These are phyloP conservation scores for Capreolus pygargus DNA, from an alignment of 2,113 vertebrate species.

Conservation along the genomic window DNA sequence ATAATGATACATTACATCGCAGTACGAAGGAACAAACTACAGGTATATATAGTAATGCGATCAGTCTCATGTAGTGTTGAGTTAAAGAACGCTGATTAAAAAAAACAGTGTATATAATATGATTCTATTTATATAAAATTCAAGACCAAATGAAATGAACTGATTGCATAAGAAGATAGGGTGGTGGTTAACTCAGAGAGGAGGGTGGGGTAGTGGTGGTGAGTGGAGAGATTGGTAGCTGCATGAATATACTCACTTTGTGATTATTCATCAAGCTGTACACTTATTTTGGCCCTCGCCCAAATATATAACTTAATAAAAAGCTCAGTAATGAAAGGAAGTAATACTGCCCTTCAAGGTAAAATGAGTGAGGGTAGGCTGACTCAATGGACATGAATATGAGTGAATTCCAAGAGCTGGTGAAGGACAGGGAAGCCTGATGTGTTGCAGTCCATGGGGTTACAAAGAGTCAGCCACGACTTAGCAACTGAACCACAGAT, in stretches of 20 bases:
- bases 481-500: background rate
- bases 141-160: background rate
- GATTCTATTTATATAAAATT: background rate
- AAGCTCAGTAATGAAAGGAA: background rate
- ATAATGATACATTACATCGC: background rate
- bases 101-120: background rate
- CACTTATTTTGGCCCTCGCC: background rate
- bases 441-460: background rate
- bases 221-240: background rate
- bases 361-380: background rate
- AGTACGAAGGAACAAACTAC: background rate
- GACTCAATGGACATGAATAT: background rate
- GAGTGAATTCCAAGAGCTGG: background rate
- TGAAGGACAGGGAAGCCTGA: background rate
- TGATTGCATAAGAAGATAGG: background rate
- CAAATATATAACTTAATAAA: background rate
- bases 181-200: background rate
- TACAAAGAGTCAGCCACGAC: background rate
- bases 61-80: background rate
- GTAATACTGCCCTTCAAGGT: background rate
- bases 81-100: background rate
- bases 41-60: background rate
- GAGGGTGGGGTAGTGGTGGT: background rate
- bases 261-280: background rate
- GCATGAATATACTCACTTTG: background rate